Evolutionary conservation across 2,113 vertebrate species (phyloP), one percentile per base, ranked within the genome.

Genomic region (Agapornis roseicollis): DNA sequence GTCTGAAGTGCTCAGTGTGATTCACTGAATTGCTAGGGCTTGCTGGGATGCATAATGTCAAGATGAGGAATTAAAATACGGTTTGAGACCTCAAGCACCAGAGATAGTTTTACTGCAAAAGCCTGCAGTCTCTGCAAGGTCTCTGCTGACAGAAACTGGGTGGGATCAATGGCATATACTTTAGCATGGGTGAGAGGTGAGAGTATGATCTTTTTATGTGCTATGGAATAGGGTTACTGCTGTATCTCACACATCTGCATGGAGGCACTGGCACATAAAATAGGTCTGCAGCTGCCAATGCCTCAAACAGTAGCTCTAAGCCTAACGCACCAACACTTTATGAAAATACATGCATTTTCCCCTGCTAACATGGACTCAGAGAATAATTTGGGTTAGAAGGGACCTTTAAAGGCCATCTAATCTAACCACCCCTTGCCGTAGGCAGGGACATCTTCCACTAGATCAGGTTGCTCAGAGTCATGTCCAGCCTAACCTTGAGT

Each of bases 121-220:
- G 22, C 4, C 17, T 2, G 4, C 55, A 79, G 13, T 28, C 3
- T 79, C 24, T 74, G 41, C 29, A 65, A 79, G 53, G 15, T 29
- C 7, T 69, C 35, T 71, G 35, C 14, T 0, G 0, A 28, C 41
- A 35, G 61, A 53, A 29, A 12, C 55, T 1, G 1, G 4, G 27
- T 61, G 33, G 55, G 16, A 60, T 71, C 33, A 13, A 50, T 20
- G 29, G 13, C 8, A 39, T 25, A 5, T 37, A 23, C 22, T 35
- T 79, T 55, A 82, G 47, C 29, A 19, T 12, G 11, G 53, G 53
- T 55, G 53, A 55, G 29, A 53, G 6, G 28, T 68, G n/a, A 81
- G 18, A 5, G 19, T 28, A 69, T 29, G 58, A 13, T 20, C 1
- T 2, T 35, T 69, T 68, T 13, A 28, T 37, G 49, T 42, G 15